Percentiles rank a stretch among this genome's conserved stretches.
Conservation (phyloP, 2,113 vertebrate genomes). For the Mastomys coucha region DNA sequence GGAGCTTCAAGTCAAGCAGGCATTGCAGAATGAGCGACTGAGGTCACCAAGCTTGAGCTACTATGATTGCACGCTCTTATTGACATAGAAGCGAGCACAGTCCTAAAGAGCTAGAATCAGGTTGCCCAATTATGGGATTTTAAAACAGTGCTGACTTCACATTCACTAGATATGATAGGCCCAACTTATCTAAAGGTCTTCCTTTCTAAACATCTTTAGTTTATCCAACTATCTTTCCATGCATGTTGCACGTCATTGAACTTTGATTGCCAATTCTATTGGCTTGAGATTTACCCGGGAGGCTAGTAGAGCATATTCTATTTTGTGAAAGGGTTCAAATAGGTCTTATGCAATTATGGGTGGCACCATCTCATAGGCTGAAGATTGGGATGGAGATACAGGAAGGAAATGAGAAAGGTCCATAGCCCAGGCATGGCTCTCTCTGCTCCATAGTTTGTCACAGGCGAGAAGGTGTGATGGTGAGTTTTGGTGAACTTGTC, state of each 20-base stretch:
- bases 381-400: no score
- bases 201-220: not conserved
- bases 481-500: not conserved
- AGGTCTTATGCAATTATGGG: not conserved
- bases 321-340: not conserved
- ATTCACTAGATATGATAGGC: not conserved
- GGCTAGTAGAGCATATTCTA: not conserved
- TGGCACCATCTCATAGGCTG: not conserved
- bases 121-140: not conserved
- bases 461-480: not conserved
- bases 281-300: not conserved
- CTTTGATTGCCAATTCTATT: not conserved
- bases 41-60: conserved; percentile 34
- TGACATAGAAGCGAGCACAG: conserved; percentile 1
- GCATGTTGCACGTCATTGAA: not conserved
- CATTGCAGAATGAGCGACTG: not conserved
- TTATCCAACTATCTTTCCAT: not conserved
- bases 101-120: not conserved
- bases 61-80: not conserved
- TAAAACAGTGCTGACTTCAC: not conserved
- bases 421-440: no score
- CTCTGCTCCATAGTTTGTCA: not conserved
- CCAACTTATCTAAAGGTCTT: not conserved
- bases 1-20: conserved; percentile 53
- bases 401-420: not conserved